These are phyloP conservation scores for Progne subis DNA, from an alignment of 2,113 vertebrate genomes.

Conservation along the genomic window DNA sequence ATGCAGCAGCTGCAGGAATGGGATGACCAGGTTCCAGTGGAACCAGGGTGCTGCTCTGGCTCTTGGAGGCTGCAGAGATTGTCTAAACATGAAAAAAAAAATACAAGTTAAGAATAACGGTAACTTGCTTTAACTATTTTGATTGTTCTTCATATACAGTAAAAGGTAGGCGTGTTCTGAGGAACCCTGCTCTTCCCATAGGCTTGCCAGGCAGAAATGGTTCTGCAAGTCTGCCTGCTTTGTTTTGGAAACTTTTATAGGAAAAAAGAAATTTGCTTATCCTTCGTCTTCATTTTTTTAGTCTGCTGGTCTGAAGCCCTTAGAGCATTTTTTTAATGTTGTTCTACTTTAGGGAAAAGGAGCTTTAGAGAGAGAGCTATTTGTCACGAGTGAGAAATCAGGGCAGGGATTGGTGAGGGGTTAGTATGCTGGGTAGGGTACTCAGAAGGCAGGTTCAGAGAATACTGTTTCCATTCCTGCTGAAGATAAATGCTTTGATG, in stretches of 20 bases:
- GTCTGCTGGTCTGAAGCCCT: not conserved
- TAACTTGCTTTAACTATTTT: not conserved
- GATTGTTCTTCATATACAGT: not conserved
- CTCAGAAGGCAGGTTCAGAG: not conserved
- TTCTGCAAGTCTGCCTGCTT: not conserved
- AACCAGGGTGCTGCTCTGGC: not conserved
- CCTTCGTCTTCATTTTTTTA: constrained; percentile 13
- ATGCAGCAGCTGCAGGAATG: not conserved
- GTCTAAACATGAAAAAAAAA: not conserved
- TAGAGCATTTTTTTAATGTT: not conserved
- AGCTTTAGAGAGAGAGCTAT: not conserved
- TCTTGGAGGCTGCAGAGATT: not conserved
- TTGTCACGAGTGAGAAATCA: not conserved
- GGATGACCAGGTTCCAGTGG: not conserved
- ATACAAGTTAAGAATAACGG: not conserved
- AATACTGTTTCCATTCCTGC: not conserved
- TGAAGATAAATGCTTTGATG: not conserved
- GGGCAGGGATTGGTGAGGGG: not conserved
- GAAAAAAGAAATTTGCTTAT: constrained; percentile 23
- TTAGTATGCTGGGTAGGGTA: not conserved
- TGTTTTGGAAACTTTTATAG: constrained; percentile 26
- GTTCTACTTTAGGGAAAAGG: not conserved
- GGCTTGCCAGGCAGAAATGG: not conserved
- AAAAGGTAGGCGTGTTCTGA: not conserved
- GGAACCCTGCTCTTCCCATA: not conserved